These are phyloP conservation scores for Muschampia plurimacula DNA, from an alignment of 2,888 invertebrate species.

Conservation along the genomic window DNA sequence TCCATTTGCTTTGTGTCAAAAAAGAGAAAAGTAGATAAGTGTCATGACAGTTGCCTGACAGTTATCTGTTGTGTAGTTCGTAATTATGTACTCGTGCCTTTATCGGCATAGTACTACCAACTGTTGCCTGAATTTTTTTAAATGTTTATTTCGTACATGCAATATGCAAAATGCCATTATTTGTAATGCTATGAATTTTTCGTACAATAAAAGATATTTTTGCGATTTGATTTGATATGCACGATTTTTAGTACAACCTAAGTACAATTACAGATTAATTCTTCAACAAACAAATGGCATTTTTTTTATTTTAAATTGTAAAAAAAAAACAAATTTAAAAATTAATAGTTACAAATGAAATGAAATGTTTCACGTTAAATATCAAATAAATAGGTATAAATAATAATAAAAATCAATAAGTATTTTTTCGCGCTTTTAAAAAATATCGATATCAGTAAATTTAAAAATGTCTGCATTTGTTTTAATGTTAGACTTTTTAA, in stretches of 20 bases:
- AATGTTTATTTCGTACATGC: slow-evolving; percentile 26
- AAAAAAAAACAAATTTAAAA: no score
- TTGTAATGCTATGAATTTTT: slow-evolving; percentile 10
- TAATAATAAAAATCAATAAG: neutral
- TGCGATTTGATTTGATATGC: slow-evolving; percentile 61
- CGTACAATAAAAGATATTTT: slow-evolving; percentile 48
- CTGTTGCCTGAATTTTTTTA: slow-evolving; percentile 4
- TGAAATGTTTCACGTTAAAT: neutral
- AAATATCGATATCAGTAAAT: neutral
- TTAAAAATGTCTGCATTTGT: neutral
- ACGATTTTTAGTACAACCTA: slow-evolving; percentile 45
- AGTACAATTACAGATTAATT: slow-evolving; percentile 26
- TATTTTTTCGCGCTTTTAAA: no score
- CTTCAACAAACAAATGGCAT: neutral
- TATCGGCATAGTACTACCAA: slow-evolving; percentile 1
- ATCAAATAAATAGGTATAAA: neutral
- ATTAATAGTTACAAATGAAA: neutral
- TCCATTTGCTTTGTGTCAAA: neutral
- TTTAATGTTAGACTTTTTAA: slow-evolving; percentile 33
- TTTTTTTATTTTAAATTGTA: no score
- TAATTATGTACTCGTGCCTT: neutral
- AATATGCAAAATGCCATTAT: slow-evolving; percentile 26
- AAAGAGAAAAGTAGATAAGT: neutral
- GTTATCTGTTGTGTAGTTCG: no score
- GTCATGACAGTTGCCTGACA: neutral